Evolutionary conservation across 2,797 vertebrate genomes (phyloP), one percentile per base, ranked within the genome.

Genomic region (Premnoplex brunnescens): DNA sequence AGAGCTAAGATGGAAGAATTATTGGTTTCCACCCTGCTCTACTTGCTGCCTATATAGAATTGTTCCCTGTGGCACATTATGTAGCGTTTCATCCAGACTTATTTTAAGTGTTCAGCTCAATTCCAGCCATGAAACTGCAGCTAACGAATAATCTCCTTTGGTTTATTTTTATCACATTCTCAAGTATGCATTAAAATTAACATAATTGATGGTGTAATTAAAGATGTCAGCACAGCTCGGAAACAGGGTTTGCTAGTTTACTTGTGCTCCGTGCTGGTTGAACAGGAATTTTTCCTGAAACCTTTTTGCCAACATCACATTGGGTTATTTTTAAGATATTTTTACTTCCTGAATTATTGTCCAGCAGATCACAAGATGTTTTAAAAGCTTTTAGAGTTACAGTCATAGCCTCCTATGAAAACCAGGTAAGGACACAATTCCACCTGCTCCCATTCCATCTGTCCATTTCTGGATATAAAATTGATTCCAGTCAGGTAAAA

Each of bases 111-210:
- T 88, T 95, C 87, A 81, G 56, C 78, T 84, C 71, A 71, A 80
- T 95, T 94, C 71, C 79, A 94, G 68, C 73, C 76, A 73, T 76
- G 91, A 93, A 93, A 88, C 6, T 21, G 30, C 75, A 84, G 85
- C 85, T 91, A 89, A 95, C n/a, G 0, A 94, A 92, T 85, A 78
- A 85, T 69, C 72, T 93, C 78, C 68, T 94, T 85, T 69, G 66
- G 82, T 86, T 91, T 96, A 95, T 97, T 96, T 96, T 94, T 93
- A 94, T 91, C 95, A 85, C 91, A 94, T 91, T 95, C 91, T 91
- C 82, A 95, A 96, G 92, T 93, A 96, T 69, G 69, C 85, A 91
- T 92, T 95, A 92, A 93, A 96, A 94, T 96, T 94, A 96, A 32
- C 85, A 93, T 94, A 94, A 96, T 41, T 93, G 89, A 95, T 94